Percentiles rank a stretch among this genome's conserved stretches.
Conservation (phyloP, 2,113 vertebrate species). For the Gobius niger region DNA sequence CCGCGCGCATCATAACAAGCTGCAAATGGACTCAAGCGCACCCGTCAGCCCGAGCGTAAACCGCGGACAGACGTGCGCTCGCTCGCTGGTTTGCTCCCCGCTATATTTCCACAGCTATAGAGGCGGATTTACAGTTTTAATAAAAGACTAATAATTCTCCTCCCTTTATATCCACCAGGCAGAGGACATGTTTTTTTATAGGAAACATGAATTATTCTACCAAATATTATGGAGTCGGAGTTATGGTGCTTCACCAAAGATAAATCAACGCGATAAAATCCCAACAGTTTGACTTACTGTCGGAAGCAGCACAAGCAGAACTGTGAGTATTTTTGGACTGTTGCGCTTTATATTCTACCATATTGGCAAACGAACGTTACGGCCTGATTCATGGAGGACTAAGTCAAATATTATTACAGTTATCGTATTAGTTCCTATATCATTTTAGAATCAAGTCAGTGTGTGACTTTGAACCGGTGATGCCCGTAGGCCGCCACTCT, state of each 20-base stretch:
- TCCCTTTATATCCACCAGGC: constrained; percentile 34
- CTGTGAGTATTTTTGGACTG: constrained; percentile 16
- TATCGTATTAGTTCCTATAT: no score
- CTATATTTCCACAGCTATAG: constrained; percentile 3
- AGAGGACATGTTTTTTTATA: constrained; percentile 63
- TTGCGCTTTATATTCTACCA: constrained; percentile 18
- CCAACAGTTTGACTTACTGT: constrained; percentile 53
- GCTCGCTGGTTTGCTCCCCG: background rate
- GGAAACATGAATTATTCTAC: constrained; percentile 65
- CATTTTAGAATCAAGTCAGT: no score
- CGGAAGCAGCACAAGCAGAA: background rate
- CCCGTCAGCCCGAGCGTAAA: constrained; percentile 45
- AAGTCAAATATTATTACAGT: no score
- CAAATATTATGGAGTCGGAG: constrained; percentile 62
- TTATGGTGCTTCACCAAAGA: constrained; percentile 67
- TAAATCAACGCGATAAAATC: constrained; percentile 67
- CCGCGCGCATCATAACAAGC: constrained; percentile 56
- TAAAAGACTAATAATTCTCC: constrained; percentile 67
- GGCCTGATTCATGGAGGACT: background rate
- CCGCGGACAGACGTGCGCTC: constrained; percentile 21
- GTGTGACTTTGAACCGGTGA: no score
- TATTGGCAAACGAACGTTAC: constrained; percentile 29
- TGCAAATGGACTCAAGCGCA: constrained; percentile 63
- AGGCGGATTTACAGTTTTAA: constrained; percentile 71
- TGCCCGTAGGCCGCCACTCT: no score